Conservation (phyloP, 2,888 invertebrate genomes). For the Rhingia campestris region DNA sequence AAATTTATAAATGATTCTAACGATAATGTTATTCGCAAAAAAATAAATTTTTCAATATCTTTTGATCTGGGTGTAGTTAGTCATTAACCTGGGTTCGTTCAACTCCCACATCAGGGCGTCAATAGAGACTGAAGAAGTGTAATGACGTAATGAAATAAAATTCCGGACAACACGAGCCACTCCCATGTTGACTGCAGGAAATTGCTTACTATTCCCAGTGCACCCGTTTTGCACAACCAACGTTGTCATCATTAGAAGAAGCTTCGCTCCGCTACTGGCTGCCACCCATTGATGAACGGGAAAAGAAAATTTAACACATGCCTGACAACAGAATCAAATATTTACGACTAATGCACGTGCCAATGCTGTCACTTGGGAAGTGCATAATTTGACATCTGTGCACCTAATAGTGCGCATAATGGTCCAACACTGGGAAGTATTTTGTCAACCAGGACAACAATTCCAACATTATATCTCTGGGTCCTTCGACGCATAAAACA, state of each 20-base stretch:
- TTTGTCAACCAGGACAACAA: slow-evolving; percentile 49
- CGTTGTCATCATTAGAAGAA: slow-evolving; percentile 6
- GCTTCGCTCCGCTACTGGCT: background rate
- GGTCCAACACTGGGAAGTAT: slow-evolving; percentile 53
- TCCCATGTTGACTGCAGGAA: background rate
- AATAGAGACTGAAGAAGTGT: background rate
- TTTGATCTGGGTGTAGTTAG: too few species aligned
- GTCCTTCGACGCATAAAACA: slow-evolving; percentile 6
- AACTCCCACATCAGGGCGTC: too few species aligned
- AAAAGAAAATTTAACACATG: slow-evolving; percentile 58
- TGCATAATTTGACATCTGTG: slow-evolving; percentile 51
- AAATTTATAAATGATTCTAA: too few species aligned
- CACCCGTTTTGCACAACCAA: background rate
- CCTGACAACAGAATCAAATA: slow-evolving; percentile 25
- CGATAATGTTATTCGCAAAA: too few species aligned
- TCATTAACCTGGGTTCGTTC: too few species aligned
- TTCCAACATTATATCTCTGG: background rate
- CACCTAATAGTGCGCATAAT: slow-evolving; percentile 35
- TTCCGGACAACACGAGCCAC: background rate
- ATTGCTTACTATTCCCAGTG: background rate
- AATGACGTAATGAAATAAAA: background rate
- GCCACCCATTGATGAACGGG: background rate
- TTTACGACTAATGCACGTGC: slow-evolving; percentile 60
- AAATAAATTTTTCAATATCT: too few species aligned
- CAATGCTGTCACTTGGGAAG: slow-evolving; percentile 30